Percentiles rank a stretch among this genome's conserved stretches.
These are phyloP conservation scores for Crocallis elinguaria DNA, from an alignment of 2,888 invertebrate species.

Conservation along the genomic window DNA sequence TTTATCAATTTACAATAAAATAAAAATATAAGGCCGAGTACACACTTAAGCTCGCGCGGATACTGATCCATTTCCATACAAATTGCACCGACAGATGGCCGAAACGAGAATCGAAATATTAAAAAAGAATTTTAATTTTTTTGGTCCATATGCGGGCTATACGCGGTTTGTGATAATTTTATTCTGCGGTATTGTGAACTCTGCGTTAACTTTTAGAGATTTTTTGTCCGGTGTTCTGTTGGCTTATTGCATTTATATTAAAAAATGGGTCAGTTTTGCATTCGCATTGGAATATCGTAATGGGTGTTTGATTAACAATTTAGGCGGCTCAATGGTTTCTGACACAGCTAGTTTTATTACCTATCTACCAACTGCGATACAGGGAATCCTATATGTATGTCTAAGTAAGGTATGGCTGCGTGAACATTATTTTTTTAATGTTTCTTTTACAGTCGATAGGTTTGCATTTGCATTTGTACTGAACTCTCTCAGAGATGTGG, in stretches of 20 bases:
- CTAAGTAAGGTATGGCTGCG: too few relatives aligned
- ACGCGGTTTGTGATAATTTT: conserved; percentile 4
- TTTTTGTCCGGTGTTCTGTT: not conserved
- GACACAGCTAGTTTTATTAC: too few relatives aligned
- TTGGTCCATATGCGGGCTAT: conserved; percentile 11
- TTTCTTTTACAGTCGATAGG: too few relatives aligned
- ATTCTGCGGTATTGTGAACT: conserved; percentile 9
- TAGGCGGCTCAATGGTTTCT: not conserved
- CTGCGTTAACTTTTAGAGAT: conserved; percentile 5
- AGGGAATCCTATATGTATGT: too few relatives aligned
- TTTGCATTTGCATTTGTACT: too few relatives aligned
- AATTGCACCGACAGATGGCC: conserved; percentile 33
- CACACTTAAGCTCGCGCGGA: conserved; percentile 24
- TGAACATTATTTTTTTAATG: too few relatives aligned
- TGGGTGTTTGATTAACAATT: not conserved
- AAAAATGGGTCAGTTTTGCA: conserved; percentile 9
- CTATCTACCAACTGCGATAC: too few relatives aligned
- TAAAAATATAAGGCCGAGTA: conserved; percentile 30
- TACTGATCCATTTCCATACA: conserved; percentile 34
- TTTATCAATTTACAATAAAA: conserved; percentile 38
- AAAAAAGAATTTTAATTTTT: conserved; percentile 33
- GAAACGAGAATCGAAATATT: conserved; percentile 20
- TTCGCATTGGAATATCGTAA: not conserved
- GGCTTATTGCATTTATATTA: conserved; percentile 10
- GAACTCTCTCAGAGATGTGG: too few relatives aligned